Base-by-base conservation (phyloP, 2,113 vertebrate species). In the Takifugu bimaculatus region DNA sequence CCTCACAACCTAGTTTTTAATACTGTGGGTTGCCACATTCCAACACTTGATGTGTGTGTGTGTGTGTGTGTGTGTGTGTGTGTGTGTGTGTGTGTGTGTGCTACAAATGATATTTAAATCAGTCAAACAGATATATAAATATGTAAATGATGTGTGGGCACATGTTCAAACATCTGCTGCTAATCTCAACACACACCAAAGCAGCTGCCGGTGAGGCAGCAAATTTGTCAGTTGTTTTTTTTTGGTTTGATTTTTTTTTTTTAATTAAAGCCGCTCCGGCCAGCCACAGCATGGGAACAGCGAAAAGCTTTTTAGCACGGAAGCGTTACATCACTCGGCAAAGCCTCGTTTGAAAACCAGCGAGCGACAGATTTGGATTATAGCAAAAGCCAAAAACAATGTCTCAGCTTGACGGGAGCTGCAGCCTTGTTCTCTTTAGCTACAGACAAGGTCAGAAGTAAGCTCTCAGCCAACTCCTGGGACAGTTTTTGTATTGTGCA, bases 281-380 rank as follows among this genome's bases (percentile, higher is more conserved):
- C 60, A 63, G 70, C 68, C 49, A 47, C 44, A 27, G 55, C 75
- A 60, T 61, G 66, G 39, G 27, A 83, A 82, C 80, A 81, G 52
- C 72, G 62, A 74, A 86, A 83, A 61, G 68, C 70, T 83, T 81
- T 82, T 82, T 80, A 82, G 55, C 47, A 54, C 52, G 52, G 35
- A 51, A 78, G 53, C 44, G 56, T 72, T 65, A 1, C 68, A 67
- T 74, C 56, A 48, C 63, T 68, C 72, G 72, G 65, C 72, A 61
- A 81, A 77, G 70, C 60, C 50, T 70, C 42, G 52, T 74, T 82
- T 79, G 66, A 79, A 78, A 83, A 78, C 78, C 68, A 55, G 72
- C 59, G 45, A 73, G 69, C 68, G 72, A 75, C 72, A 65, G 45
- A 81, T 75, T 80, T 72, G 73, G 68, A 77, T 78, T 80, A 65